Conservation (phyloP, 2,797 vertebrate genomes). For the Poeciliopsis presidionis region DNA sequence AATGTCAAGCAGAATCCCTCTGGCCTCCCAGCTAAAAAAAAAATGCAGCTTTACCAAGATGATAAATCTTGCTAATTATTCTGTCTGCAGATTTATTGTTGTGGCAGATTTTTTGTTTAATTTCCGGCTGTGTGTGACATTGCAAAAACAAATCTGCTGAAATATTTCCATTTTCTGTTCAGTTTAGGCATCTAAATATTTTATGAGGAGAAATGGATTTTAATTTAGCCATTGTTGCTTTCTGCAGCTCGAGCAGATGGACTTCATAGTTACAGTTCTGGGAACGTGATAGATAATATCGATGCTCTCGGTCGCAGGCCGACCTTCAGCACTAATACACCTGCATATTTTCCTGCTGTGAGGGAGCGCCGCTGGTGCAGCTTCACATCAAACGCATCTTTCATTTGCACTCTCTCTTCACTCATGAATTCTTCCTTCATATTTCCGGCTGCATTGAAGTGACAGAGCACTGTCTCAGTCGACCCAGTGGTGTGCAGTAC, state of each 20-base stretch:
- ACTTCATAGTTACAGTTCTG: constrained; percentile 12
- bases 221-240: constrained; percentile 15
- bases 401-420: constrained; percentile 48
- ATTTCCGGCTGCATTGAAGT: constrained; percentile 62
- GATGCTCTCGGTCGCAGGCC: constrained; percentile 14
- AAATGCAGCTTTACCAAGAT: background rate
- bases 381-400: constrained; percentile 57
- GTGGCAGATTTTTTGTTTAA: constrained; percentile 8
- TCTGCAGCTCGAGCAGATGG: constrained; percentile 16
- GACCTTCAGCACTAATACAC: constrained; percentile 32
- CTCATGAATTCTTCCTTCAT: constrained; percentile 49
- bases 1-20: background rate
- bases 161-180: background rate
- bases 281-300: constrained; percentile 26
- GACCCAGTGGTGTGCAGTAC: constrained; percentile 46
- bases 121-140: background rate
- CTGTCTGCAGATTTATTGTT: constrained; percentile 3
- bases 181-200: constrained; percentile 14
- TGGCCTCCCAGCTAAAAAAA: constrained; percentile 4
- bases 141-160: background rate
- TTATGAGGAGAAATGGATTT: constrained; percentile 16
- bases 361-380: constrained; percentile 25
- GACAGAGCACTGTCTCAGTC: constrained; percentile 63
- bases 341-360: constrained; percentile 27
- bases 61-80: constrained; percentile 1